These are phyloP conservation scores for Andrena camellia DNA, from an alignment of 2,888 invertebrate genomes.

Conservation along the genomic window DNA sequence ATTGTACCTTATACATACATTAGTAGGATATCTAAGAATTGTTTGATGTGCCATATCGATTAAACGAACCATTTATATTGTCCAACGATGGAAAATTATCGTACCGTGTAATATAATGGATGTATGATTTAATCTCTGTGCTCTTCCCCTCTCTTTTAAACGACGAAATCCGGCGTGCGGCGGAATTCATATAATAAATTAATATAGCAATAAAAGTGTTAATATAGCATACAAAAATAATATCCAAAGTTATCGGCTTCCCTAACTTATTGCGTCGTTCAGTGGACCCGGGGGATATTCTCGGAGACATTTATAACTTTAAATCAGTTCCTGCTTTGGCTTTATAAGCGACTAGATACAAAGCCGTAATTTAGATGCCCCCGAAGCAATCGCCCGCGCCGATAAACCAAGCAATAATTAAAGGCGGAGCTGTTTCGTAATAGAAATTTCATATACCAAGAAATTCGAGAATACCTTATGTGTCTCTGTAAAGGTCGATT, in stretches of 20 bases:
- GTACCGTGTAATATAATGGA: not conserved
- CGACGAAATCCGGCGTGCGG: not conserved
- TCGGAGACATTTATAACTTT: slow-evolving; percentile 7
- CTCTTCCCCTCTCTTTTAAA: not conserved
- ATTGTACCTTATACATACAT: slow-evolving; percentile 39
- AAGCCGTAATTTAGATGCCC: slow-evolving; percentile 44
- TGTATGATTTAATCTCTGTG: slow-evolving; percentile 13
- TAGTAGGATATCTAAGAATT: slow-evolving; percentile 49
- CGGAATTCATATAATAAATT: slow-evolving; percentile 21
- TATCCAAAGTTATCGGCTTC: slow-evolving; percentile 10
- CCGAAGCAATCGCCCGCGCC: slow-evolving; percentile 22
- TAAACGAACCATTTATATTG: slow-evolving; percentile 16
- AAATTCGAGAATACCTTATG: slow-evolving; percentile 25
- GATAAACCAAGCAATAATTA: slow-evolving; percentile 10
- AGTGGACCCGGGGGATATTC: not conserved
- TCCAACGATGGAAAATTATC: slow-evolving; percentile 26
- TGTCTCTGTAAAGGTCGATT: slow-evolving; percentile 13
- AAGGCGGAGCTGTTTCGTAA: not conserved
- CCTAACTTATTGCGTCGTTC: slow-evolving; percentile 1
- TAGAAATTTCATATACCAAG: slow-evolving; percentile 10
- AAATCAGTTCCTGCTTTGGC: slow-evolving; percentile 34
- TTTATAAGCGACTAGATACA: slow-evolving; percentile 55
- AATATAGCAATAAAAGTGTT: slow-evolving; percentile 3
- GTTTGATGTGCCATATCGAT: slow-evolving; percentile 32
- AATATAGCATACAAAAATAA: not conserved